Percentiles rank a stretch among this genome's conserved stretches.
Conservation (phyloP, 2,888 invertebrate genomes). For the Drosophila tripunctata region DNA sequence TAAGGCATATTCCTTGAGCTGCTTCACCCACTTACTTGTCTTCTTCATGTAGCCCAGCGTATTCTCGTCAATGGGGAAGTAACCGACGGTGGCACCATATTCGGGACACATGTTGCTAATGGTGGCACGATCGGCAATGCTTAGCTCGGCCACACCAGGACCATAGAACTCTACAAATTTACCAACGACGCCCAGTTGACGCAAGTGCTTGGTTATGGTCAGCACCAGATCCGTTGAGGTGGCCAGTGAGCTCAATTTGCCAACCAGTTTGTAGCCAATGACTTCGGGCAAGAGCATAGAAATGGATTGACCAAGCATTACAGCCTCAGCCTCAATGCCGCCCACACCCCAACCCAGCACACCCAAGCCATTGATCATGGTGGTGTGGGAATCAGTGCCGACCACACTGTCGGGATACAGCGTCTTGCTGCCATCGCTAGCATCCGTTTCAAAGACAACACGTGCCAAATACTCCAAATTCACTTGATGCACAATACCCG, state of each 20-base stretch:
- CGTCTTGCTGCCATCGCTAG: conserved; percentile 82
- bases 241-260: conserved; percentile 91
- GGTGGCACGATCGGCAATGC: conserved; percentile 98
- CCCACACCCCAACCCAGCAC: conserved; percentile 98
- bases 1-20: not conserved
- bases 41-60: conserved; percentile 93
- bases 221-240: conserved; percentile 99
- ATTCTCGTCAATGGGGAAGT: conserved; percentile 94
- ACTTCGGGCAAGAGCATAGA: conserved; percentile 98
- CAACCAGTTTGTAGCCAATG: conserved; percentile 95
- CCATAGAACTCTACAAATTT: conserved; percentile 99
- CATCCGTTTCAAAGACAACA: conserved; percentile 91
- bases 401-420: conserved; percentile 96
- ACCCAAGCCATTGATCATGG: conserved; percentile 99
- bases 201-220: conserved; percentile 97
- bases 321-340: conserved; percentile 99
- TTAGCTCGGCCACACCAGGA: conserved; percentile 94
- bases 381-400: conserved; percentile 99
- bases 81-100: conserved; percentile 98
- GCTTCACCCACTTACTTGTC: conserved; percentile 87
- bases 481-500: conserved; percentile 99
- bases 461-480: conserved; percentile 97
- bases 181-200: conserved; percentile 97
- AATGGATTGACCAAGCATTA: conserved; percentile 99
- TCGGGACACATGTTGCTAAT: conserved; percentile 99